Base-by-base conservation (phyloP, 2,888 invertebrate species). In the Melanchra persicariae region DNA sequence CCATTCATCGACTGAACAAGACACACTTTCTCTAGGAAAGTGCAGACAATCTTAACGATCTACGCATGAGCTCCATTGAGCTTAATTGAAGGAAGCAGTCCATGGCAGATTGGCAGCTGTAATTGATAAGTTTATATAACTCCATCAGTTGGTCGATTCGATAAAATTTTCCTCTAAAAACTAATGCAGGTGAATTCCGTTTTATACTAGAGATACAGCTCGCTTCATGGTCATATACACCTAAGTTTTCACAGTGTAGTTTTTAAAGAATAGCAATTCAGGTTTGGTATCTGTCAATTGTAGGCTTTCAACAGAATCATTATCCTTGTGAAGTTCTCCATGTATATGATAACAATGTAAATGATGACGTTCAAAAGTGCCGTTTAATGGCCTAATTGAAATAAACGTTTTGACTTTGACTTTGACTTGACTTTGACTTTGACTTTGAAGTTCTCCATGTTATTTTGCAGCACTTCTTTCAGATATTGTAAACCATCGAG, bases 21-120 rank as follows among this genome's bases (percentile, higher is more conserved):
- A 55, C 58, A 58, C 49, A 47, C 69, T 79, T 80, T 78, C 65
- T 60, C 47, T 12, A 52, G 24, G 59, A 74, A 63, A 79, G 75
- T 62, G 51, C 10, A 34, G 40, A 60, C 45, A 40, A 49, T 59
- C 59, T 37, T 47, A 64, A 45, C 64, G 63, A 59, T 64, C 62
- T 57, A 37, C 54, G 59, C 34, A 54, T 49, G 71, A 26, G n/a
- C 17, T 47, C 37, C 17, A 51, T 47, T 26, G 30, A 40, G 15
- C 9, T 43, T 62, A 59, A 69, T 79, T 59, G 40, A 55, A 62
- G 62, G 64, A 68, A 54, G 51, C 47, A n/a, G 61, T 10, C 30
- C 19, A 45, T 22, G 12, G 22, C 43, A 26, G 47, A 22, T 45
- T 57, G 40, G 45, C 45, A 19, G 45, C 45, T 45, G 45, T 40